Conservation (phyloP, 2,113 vertebrate genomes). For the Sisor rabdophorus region DNA sequence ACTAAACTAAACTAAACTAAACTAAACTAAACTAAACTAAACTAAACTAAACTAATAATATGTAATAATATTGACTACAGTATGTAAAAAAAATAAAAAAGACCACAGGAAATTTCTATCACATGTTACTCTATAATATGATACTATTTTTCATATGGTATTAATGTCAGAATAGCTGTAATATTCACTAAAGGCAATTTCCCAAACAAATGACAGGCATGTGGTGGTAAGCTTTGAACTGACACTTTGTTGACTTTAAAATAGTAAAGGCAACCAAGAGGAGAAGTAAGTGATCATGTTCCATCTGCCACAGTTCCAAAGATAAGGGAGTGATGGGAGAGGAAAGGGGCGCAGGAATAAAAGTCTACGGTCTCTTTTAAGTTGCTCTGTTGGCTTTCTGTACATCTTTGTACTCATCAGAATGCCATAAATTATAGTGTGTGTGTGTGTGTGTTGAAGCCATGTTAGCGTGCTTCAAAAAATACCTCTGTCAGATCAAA, state of each 20-base stretch:
- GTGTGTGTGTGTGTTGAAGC: constrained; percentile 24
- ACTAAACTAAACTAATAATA: too few relatives aligned
- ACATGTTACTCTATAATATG: too few relatives aligned
- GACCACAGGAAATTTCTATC: too few relatives aligned
- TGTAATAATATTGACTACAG: too few relatives aligned
- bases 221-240: constrained; percentile 1
- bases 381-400: constrained; percentile 38
- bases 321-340: constrained; percentile 32
- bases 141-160: too few relatives aligned
- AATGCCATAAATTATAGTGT: constrained; percentile 61
- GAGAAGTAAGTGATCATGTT: constrained; percentile 31
- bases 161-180: constrained; percentile 28
- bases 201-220: background rate
- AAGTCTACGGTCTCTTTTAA: constrained; percentile 67
- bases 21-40: too few relatives aligned
- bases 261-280: constrained; percentile 27
- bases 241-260: constrained; percentile 30
- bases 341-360: constrained; percentile 35
- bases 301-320: constrained; percentile 55
- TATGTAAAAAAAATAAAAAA: too few relatives aligned
- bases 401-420: constrained; percentile 54
- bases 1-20: too few relatives aligned
- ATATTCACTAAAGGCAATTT: background rate
- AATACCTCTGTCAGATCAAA: constrained; percentile 62
- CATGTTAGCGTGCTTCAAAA: constrained; percentile 49